Evolutionary conservation across 2,888 invertebrate genomes (phyloP).

Genomic region (Apamea anceps): DNA sequence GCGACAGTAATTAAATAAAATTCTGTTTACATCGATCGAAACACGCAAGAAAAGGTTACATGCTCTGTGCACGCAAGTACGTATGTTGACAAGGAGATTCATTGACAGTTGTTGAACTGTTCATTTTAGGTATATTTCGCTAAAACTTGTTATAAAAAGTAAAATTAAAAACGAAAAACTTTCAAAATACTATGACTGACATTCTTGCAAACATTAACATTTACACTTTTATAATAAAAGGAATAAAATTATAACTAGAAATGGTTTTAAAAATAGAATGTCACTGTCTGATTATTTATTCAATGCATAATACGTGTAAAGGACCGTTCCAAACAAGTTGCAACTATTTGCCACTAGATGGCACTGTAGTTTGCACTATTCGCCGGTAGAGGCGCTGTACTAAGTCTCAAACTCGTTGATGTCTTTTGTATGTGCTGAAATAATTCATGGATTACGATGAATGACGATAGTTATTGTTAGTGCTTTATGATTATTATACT

Average conservation of each 20-base stretch:
- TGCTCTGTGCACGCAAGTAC: no score
- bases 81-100: not conserved
- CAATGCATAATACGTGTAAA: not conserved
- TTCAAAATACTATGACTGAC: not conserved
- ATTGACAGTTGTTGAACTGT: constrained; percentile 28
- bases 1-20: constrained; percentile 18
- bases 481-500: constrained; percentile 5
- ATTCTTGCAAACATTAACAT: rapidly evolving
- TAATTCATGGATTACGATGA: not conserved
- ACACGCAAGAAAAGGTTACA: no score
- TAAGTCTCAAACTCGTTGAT: constrained; percentile 46
- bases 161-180: no score
- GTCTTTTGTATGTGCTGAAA: constrained; percentile 58
- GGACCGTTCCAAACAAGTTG: constrained; percentile 25
- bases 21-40: constrained; percentile 42
- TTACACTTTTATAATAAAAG: not conserved
- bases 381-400: constrained; percentile 22
- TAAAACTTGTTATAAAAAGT: not conserved
- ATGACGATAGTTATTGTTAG: not conserved
- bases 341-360: constrained; percentile 55
- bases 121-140: not conserved
- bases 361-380: constrained; percentile 7
- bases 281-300: not conserved
- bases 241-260: not conserved
- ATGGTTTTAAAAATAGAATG: not conserved